Base-by-base conservation (phyloP, 2,113 vertebrate genomes). In the Myrmophylax atrothorax region DNA sequence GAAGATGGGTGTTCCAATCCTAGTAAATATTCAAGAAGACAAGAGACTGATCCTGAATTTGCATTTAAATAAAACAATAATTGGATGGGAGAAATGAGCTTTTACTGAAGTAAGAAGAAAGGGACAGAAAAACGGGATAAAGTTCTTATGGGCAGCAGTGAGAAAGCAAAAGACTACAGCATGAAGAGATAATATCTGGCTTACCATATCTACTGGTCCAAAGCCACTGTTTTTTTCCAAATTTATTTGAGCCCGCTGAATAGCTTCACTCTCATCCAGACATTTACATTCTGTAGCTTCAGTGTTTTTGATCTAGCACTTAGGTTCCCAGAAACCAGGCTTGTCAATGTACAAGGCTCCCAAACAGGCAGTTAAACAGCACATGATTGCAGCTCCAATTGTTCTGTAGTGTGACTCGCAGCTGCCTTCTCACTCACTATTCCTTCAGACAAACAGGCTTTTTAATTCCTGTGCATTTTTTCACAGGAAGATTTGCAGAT, bases 271-370 rank as follows among this genome's bases (percentile, higher is more conserved):
- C 69, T 87, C 47, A 90, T 91, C 64, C 69, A 72, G 91, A 60
- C 64, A 75, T 91, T 92, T 94, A 64, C 68, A 78, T 96, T 96
- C 91, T 67, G 42, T 70, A 76, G 28, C 80, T 93, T 91, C 47
- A 70, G 55, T 92, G 83, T 55, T 95, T 94, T 72, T 96, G 94
- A 89, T 69, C 84, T 40, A 84, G 52, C 38, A 67, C 52, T 91
- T 75, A 56, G 64, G 35, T 84, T 55, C 46, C 42, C 38, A 90
- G 76, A 73, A 93, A 84, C 46, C 0, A 5, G 64, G 24, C 70
- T 89, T 92, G 76, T 87, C 83, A 87, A 60, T 62, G 91, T 94
- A 93, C 90, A 94, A 93, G 80, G 60, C 69, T 92, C 91, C 63
- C 86, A 95, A 93, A 89, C 68, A 97, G 52, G 64, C 86, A 75